Percentiles rank a stretch among this genome's conserved stretches.
These are phyloP conservation scores for Stomatorhinus ivindoensis DNA, from an alignment of 2,113 vertebrate species.

Conservation along the genomic window DNA sequence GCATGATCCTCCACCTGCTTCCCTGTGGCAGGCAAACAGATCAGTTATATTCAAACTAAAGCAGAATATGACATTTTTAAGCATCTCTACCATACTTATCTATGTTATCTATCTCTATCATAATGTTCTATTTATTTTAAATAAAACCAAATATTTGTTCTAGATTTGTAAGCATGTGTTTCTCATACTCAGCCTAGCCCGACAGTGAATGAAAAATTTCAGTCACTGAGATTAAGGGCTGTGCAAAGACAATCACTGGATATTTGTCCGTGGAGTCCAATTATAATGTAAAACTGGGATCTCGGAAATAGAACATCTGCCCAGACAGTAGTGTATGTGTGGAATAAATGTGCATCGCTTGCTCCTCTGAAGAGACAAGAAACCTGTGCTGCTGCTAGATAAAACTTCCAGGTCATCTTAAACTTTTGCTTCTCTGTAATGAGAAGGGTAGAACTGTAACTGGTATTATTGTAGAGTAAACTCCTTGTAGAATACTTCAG, in stretches of 20 bases:
- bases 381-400: neutral
- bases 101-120: neutral
- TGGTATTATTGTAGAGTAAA: neutral
- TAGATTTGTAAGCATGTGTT: neutral
- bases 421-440: neutral
- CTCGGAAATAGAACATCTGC: neutral
- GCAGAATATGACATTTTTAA: neutral
- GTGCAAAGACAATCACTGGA: neutral
- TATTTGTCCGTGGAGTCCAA: neutral
- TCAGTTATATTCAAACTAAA: neutral
- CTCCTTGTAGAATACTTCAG: neutral
- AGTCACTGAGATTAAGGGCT: neutral
- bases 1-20: conserved; percentile 45
- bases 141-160: neutral
- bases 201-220: neutral
- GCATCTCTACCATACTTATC: conserved; percentile 22
- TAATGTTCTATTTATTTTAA: neutral
- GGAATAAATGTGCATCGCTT: neutral
- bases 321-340: neutral
- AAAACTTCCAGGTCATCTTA: neutral
- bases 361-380: neutral
- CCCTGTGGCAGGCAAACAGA: conserved; percentile 25
- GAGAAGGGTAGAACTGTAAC: neutral
- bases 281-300: neutral
- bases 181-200: neutral